Evolutionary conservation across 1,140 invertebrate genomes (phyloP).

Genomic region (Belonocnema kinseyi): DNA sequence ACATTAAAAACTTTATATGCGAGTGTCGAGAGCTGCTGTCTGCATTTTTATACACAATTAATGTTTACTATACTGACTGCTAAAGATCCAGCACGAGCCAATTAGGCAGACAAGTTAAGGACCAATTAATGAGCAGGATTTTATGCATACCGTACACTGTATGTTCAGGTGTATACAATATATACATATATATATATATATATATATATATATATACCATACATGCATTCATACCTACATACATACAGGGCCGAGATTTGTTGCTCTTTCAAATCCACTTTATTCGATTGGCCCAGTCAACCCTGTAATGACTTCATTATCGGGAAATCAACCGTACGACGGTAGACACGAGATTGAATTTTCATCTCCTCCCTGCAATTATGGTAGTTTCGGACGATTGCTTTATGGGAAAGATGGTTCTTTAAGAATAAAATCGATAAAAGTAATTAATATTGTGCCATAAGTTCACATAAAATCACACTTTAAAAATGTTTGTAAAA

Average conservation of each 20-base stretch:
- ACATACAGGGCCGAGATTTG: not conserved
- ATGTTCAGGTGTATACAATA: too few relatives aligned
- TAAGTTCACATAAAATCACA: too few relatives aligned
- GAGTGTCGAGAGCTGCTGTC: too few relatives aligned
- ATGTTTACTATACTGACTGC: too few relatives aligned
- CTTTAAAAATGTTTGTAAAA: too few relatives aligned
- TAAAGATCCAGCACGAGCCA: too few relatives aligned
- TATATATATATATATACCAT: not conserved
- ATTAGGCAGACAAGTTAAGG: too few relatives aligned
- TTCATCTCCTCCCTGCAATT: constrained; percentile 20
- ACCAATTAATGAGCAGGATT: not conserved
- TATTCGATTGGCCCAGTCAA: constrained; percentile 13
- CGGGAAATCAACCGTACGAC: constrained; percentile 10
- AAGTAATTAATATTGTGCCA: too few relatives aligned
- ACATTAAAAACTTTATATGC: too few relatives aligned
- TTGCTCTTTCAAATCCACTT: not conserved
- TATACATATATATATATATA: too few relatives aligned
- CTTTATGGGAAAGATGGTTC: not conserved
- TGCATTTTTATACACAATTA: too few relatives aligned
- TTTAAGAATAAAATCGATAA: too few relatives aligned
- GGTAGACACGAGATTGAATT: constrained; percentile 24
- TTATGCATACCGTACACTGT: not conserved
- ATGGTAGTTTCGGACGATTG: constrained; percentile 22
- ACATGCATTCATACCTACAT: not conserved
- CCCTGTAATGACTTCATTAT: constrained; percentile 27